Evolutionary conservation across 1,140 invertebrate genomes (phyloP), one percentile per base, ranked within the genome.

Genomic region (Aphelinus atriplicis): DNA sequence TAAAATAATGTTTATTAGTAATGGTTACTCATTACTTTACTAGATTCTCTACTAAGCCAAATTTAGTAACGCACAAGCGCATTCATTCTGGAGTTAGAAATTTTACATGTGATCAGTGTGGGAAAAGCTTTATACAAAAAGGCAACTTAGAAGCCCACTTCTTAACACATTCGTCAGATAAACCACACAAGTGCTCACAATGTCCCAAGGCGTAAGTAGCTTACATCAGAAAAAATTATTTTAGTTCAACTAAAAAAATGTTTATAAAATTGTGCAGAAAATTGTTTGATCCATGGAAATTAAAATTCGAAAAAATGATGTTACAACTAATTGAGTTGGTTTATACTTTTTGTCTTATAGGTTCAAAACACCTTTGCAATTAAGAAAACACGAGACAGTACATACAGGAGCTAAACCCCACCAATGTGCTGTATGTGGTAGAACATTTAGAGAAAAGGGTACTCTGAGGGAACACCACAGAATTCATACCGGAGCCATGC

Each of bases 401-500:
- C 92, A 93, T 84, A 91, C 91, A 1, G 91, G 93, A 1, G 90
- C 92, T 6, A 94, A 94, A 82, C 92, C 93, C 0, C 93, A 94
- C 84, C 90, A 93, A 53, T 95, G 94, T 83, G 90, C 92, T 51
- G 90, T 92, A 58, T 95, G 94, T 80, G 92, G 92, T 1, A 88
- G 92, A 77, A 90, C 91, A 73, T 95, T 95, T 80, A 85, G 92
- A 74, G 89, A 93, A 81, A 86, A 90, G 66, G 90, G 90, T 3
- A 91, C 90, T 3, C 79, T 92, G 47, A 89, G 90, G 67, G 91
- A 91, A 82, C 91, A 92, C 80, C 87, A 90, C 72, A 84, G 90
- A 73, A 92, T 94, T 55, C 96, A 97, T 81, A 97, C 95, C 1
- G 95, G 95, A 10, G 94, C 94, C 57, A 94, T 95, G 90, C 95